Evolutionary conservation across 2,113 vertebrate genomes (phyloP).

Genomic region (Varanus komodoensis): DNA sequence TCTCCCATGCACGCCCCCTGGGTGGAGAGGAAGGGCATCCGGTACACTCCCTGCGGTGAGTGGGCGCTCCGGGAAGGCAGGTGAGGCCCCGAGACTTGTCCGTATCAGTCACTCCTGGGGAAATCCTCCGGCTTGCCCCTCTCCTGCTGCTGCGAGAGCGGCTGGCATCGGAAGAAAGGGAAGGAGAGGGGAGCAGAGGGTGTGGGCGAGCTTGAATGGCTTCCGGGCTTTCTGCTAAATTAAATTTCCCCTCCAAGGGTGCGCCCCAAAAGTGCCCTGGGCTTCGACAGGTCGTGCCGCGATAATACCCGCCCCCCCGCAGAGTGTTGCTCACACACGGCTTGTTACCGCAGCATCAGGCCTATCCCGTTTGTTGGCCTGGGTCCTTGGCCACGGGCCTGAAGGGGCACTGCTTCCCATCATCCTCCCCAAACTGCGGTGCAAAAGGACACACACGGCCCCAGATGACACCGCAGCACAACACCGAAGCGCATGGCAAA

Average conservation of each 20-base stretch:
- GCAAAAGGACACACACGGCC: background rate
- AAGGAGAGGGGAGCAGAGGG: background rate
- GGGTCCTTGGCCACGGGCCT: background rate
- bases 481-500: too few relatives aligned
- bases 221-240: background rate
- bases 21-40: background rate
- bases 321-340: background rate
- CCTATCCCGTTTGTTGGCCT: background rate
- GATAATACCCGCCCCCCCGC: rapidly evolving
- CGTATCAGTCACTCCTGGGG: background rate
- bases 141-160: too few relatives aligned
- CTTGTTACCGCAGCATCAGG: background rate
- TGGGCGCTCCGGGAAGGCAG: background rate
- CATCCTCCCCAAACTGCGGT: background rate
- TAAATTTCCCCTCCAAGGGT: background rate
- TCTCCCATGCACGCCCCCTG: background rate
- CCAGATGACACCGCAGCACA: too few relatives aligned
- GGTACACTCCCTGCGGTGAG: background rate
- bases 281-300: background rate
- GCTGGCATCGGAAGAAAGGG: slow-evolving; percentile 18
- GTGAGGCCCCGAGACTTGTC: background rate
- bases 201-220: background rate
- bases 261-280: background rate
- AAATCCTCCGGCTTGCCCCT: background rate
- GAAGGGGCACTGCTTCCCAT: background rate